phyloP scores from a whole-genome alignment of 2,113 vertebrate genomes.

The Rhineura floridana region DNA sequence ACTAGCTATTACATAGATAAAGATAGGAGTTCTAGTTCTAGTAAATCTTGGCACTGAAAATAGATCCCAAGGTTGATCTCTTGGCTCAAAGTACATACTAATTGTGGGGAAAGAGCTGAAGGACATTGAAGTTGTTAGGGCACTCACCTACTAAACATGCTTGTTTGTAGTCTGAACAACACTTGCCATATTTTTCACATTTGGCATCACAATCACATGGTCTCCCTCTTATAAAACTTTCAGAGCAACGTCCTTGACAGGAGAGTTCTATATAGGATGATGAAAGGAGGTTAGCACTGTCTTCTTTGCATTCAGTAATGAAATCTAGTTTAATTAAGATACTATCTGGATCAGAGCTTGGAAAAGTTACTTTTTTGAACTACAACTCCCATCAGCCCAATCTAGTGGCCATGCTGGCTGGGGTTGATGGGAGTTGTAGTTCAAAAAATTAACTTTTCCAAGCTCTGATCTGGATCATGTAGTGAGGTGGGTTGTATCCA shows the following conservation, averaged over 20 bases:
- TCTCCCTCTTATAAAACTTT: slow-evolving; percentile 83
- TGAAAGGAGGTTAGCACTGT: slow-evolving; percentile 7
- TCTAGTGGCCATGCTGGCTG: no score
- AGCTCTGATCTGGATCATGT: no score
- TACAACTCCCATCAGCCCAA: no score
- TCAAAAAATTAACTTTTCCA: no score
- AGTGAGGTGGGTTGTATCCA: background rate
- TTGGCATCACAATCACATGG: slow-evolving; percentile 86
- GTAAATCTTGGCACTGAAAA: background rate
- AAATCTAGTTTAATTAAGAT: background rate
- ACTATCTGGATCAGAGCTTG: background rate
- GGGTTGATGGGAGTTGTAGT: no score
- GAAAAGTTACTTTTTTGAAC: no score
- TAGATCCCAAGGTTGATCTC: background rate
- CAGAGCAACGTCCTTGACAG: slow-evolving; percentile 91
- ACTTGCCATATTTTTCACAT: slow-evolving; percentile 82
- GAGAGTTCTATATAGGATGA: slow-evolving; percentile 77
- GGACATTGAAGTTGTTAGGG: background rate
- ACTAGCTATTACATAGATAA: background rate
- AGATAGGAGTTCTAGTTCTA: background rate
- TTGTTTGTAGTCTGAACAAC: slow-evolving; percentile 81
- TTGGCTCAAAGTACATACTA: background rate
- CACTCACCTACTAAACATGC: slow-evolving; percentile 83
- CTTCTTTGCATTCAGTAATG: accelerated
- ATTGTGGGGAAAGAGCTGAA: background rate